Percentiles rank a stretch among this genome's conserved stretches.
These are phyloP conservation scores for Caenorhabditis drosophilae DNA, from an alignment of 2,888 invertebrate genomes.

Conservation along the genomic window DNA sequence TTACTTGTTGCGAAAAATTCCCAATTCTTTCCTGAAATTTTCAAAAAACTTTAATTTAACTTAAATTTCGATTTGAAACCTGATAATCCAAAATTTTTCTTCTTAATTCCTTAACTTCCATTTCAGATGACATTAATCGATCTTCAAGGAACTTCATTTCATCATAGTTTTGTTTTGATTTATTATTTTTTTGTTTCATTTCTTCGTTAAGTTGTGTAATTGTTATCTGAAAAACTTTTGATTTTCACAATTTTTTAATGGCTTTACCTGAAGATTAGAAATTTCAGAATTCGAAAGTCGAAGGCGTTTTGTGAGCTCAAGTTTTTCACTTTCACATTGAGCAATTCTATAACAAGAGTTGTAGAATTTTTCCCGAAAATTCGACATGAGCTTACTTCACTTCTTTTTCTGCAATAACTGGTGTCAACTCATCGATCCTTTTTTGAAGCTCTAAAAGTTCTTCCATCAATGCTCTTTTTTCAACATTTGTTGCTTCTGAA, in stretches of 20 bases:
- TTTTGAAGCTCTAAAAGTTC: conserved; percentile 52
- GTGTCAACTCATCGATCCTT: conserved; percentile 52
- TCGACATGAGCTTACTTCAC: conserved; percentile 11
- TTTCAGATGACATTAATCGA: conserved; percentile 9
- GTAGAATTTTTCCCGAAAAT: background rate
- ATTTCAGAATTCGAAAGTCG: conserved; percentile 23
- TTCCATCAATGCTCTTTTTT: conserved; percentile 45
- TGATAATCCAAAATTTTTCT: conserved; percentile 13
- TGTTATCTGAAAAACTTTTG: conserved; percentile 10
- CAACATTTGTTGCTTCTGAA: conserved; percentile 34
- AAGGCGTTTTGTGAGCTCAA: conserved; percentile 18
- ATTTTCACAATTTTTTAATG: too few species aligned
- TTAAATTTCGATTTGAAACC: conserved; percentile 4
- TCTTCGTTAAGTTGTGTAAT: conserved; percentile 26
- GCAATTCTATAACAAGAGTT: conserved; percentile 12
- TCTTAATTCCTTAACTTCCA: conserved; percentile 7
- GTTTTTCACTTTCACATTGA: conserved; percentile 30
- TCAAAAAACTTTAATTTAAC: background rate
- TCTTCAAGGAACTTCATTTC: conserved; percentile 16
- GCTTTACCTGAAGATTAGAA: conserved; percentile 21
- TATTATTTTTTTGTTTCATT: conserved; percentile 10
- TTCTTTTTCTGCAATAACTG: conserved; percentile 52
- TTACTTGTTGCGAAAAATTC: conserved; percentile 9
- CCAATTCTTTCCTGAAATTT: conserved; percentile 17
- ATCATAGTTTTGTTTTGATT: conserved; percentile 13